Evolutionary conservation across 2,113 vertebrate species (phyloP), one percentile per base, ranked within the genome.

Genomic region (Eretmochelys imbricata): DNA sequence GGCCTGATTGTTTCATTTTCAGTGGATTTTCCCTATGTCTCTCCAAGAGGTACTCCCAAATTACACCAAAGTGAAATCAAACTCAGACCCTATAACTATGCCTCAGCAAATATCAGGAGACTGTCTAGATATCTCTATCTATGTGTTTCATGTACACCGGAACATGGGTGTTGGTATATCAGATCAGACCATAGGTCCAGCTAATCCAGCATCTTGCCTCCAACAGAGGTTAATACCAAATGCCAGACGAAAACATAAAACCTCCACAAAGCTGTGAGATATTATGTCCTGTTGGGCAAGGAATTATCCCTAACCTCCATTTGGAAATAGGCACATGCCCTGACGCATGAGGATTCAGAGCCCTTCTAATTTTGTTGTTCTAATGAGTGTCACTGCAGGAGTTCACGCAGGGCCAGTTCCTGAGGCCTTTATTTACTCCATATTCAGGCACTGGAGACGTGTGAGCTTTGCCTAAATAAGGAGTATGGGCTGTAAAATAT

Each of bases 41-140:
- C 50, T 1, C 1, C 50, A 88, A 51, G 53, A 76, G 72, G 22
- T 25, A 75, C n/a, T 81, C 6, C 54, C 50, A 29, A 90, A 1
- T 81, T 80, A 93, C 92, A 83, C 81, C 27, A 78, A 48, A 46
- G 42, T 27, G 42, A 78, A 78, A 78, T 25, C 72, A 75, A 24
- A 75, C 25, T 46, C 75, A 78, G 75, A 8, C 11, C 42, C 75
- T 48, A 78, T 11, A 78, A 76, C 72, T 27, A 76, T 25, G 22
- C 13, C 25, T 78, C 13, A 78, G 42, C 22, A 78, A 27, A 78
- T 14, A 27, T 22, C 46, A 48, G 75, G 65, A 72, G 35, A 22
- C 19, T 38, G 59, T 69, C 8, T 1, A 76, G 78, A 5, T 53
- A 53, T 62, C 89, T 82, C 42, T 86, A 38, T 12, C 65, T 94